These are phyloP conservation scores for Cichlasoma orientale DNA, from an alignment of 2,797 vertebrate species.

Conservation along the genomic window DNA sequence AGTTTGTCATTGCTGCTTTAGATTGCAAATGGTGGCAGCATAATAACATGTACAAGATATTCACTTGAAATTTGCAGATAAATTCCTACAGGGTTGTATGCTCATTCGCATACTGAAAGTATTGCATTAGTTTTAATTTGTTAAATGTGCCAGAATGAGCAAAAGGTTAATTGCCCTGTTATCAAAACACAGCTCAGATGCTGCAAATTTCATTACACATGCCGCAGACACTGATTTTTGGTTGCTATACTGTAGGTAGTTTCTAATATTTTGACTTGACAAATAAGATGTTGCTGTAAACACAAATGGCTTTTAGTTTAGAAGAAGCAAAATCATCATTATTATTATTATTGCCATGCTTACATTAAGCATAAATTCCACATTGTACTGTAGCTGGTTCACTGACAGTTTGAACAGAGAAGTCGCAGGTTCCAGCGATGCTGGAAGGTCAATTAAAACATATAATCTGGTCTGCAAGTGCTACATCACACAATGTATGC, in stretches of 20 bases:
- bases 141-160: neutral
- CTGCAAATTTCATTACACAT: neutral
- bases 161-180: neutral
- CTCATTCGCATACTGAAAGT: neutral
- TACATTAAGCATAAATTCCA: neutral
- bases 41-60: neutral
- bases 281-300: neutral
- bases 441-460: neutral
- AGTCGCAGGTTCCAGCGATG: neutral
- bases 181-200: neutral
- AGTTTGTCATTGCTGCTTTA: neutral
- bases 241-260: neutral
- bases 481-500: accelerated
- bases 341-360: neutral
- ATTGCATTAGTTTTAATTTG: neutral
- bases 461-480: neutral
- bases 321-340: neutral
- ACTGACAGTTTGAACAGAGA: neutral
- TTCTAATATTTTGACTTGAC: neutral
- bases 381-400: neutral
- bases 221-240: neutral
- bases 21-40: neutral
- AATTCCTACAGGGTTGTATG: neutral
- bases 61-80: neutral
- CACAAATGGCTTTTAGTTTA: neutral